Evolutionary conservation across 2,888 invertebrate species (phyloP).

Genomic region (Abrostola tripartita): DNA sequence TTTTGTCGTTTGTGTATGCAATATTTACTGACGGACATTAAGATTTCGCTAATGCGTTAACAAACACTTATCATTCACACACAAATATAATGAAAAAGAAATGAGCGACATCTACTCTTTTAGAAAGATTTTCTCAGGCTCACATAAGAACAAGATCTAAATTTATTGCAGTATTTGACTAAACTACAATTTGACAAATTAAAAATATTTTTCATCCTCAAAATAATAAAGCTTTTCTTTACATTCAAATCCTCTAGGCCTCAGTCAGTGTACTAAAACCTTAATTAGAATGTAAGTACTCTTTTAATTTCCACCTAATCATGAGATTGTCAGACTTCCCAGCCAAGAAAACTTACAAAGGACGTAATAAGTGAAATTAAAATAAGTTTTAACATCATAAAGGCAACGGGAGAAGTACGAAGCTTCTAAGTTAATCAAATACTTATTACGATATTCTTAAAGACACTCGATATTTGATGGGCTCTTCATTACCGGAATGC

Average conservation of each 20-base stretch:
- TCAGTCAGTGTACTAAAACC: neutral
- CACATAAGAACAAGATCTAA: no score
- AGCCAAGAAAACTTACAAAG: constrained; percentile 19
- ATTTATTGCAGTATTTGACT: no score
- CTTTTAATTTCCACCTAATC: neutral
- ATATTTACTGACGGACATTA: no score
- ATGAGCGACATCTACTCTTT: no score
- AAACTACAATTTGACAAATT: no score
- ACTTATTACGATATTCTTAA: constrained; percentile 49
- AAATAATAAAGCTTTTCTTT: neutral
- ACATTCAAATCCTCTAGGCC: neutral
- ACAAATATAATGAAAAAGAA: no score
- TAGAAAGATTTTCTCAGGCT: no score
- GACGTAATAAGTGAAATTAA: constrained; percentile 20
- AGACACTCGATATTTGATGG: constrained; percentile 50
- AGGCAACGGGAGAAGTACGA: constrained; percentile 29
- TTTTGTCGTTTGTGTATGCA: neutral
- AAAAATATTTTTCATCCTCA: neutral
- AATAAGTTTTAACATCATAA: constrained; percentile 36
- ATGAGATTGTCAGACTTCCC: neutral
- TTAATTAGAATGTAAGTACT: constrained; percentile 2
- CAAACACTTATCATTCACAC: no score
- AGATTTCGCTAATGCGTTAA: no score
- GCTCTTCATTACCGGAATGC: constrained; percentile 30
- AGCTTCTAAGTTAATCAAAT: constrained; percentile 38